Base-by-base conservation (phyloP, 2,797 vertebrate species). In the Prunella strophiata region DNA sequence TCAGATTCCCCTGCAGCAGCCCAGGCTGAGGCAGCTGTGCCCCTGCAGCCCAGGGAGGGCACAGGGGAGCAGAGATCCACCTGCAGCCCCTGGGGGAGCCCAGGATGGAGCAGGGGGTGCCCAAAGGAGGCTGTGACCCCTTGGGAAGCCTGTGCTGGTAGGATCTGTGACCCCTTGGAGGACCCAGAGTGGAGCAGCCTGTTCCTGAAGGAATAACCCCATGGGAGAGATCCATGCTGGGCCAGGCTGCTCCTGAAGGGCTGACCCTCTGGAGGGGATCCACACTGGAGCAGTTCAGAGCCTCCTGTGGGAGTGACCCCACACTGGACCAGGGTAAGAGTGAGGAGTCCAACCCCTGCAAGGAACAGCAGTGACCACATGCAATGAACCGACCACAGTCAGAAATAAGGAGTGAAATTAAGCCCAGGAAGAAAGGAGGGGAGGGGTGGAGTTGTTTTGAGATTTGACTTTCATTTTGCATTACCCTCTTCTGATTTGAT, bases 61-160 rank as follows among this genome's bases (percentile, higher is more conserved):
- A 36, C 0, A 0, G 40, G 29, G 55, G 19, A 67, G 55, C 45
- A 81, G 51, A 84, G 32, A 42, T 29, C 55, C 43, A 43, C 7
- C 29, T 68, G 71, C 25, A 79, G 9, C 11, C 13, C 4, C 2
- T 34, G 43, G 2, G 40, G 40, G 19, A 54, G 5, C 15, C 17
- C 32, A 48, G 8, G 11, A 8, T 73, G 81, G 59, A 43, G 43
- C 52, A 66, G 26, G 30, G 32, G 70, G 14, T 42, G 36, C 7
- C 16, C 2, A 2, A 12, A 66, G 38, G 14, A 42, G 4, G 7
- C 32, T 55, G 30, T 16, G 45, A 30, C 2, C 4, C 25, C 2
- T 8, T 30, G 34, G 67, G 16, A 32, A 34, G 1, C 13, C 27
- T 0, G 0, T 4, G 1, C 10, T 77, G 40, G 34, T 13, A 55